These are phyloP conservation scores for Halesus radiatus DNA, from an alignment of 1,140 invertebrate species.

Conservation along the genomic window DNA sequence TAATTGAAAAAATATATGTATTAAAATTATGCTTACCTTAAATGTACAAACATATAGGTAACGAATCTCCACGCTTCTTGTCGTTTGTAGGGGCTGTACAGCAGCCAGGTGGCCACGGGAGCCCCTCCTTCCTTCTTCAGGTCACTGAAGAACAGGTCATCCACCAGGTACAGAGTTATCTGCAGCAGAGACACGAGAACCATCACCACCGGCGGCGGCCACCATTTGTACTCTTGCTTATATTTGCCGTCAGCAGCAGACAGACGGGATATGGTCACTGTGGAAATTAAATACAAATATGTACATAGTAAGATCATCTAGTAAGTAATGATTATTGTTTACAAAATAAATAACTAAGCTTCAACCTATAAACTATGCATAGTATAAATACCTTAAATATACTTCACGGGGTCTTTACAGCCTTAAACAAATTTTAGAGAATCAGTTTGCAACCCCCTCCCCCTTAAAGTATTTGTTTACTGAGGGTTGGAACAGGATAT, in stretches of 20 bases:
- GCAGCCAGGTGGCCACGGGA: constrained; percentile 82
- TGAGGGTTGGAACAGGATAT: no score
- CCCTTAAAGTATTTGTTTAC: no score
- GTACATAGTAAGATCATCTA: no score
- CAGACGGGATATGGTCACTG: not conserved
- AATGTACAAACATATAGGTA: constrained; percentile 97
- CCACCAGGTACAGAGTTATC: constrained; percentile 79
- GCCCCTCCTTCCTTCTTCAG: constrained; percentile 71
- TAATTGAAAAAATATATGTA: no score
- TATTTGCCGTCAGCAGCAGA: constrained; percentile 82
- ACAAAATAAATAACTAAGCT: no score
- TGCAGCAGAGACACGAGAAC: constrained; percentile 81
- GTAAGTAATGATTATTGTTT: no score
- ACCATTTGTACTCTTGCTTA: constrained; percentile 88
- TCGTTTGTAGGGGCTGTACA: constrained; percentile 91
- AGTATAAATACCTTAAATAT: no score
- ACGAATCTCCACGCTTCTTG: constrained; percentile 93
- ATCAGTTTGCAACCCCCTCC: no score
- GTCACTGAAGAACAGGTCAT: constrained; percentile 68
- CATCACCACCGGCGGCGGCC: constrained; percentile 90
- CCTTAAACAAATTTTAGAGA: no score
- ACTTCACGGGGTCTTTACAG: no score
- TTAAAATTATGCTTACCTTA: constrained; percentile 76
- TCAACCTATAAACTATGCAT: no score
- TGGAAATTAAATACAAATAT: no score